A percentile compares a stretch with the other conserved stretches of the same genome.
These are phyloP conservation scores for Zaprionus tsacasi DNA, from an alignment of 1,140 invertebrate genomes.

Conservation along the genomic window DNA sequence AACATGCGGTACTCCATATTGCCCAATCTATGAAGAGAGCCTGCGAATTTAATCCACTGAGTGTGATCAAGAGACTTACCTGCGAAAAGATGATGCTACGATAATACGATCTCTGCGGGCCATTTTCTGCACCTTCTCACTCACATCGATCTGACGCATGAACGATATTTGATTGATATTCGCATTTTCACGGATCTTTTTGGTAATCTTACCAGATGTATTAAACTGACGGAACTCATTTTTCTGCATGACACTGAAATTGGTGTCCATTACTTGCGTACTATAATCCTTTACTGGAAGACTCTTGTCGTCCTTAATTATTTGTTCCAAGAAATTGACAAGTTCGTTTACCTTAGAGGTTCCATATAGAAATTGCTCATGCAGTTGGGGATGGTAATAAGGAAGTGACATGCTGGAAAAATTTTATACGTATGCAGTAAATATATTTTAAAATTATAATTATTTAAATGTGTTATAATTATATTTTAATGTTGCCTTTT, in stretches of 20 bases:
- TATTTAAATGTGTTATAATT: no score
- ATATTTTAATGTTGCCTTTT: not conserved
- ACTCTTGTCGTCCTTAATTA: conserved; percentile 22
- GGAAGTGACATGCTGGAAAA: conserved; percentile 3
- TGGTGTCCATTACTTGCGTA: conserved; percentile 23
- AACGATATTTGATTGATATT: conserved; percentile 34
- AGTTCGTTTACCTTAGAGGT: conserved; percentile 42
- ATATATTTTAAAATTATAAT: not conserved
- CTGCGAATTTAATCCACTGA: no score
- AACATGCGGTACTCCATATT: conserved; percentile 49
- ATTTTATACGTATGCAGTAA: not conserved
- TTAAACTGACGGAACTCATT: not conserved
- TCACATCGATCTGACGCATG: conserved; percentile 57
- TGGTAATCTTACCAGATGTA: conserved; percentile 4
- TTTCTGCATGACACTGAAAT: conserved; percentile 9
- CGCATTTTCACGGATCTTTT: not conserved
- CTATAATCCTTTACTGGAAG: conserved; percentile 43
- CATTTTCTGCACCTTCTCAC: not conserved
- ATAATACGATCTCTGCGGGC: conserved; percentile 41
- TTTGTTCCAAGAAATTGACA: conserved; percentile 25
- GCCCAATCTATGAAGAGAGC: conserved; percentile 38
- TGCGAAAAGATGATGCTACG: conserved; percentile 51
- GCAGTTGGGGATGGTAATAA: conserved; percentile 6
- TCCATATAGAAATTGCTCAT: conserved; percentile 43
- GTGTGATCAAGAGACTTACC: conserved; percentile 16